Evolutionary conservation across 2,797 vertebrate genomes (phyloP), one percentile per base, ranked within the genome.

Genomic region (Centroberyx gerrardi): DNA sequence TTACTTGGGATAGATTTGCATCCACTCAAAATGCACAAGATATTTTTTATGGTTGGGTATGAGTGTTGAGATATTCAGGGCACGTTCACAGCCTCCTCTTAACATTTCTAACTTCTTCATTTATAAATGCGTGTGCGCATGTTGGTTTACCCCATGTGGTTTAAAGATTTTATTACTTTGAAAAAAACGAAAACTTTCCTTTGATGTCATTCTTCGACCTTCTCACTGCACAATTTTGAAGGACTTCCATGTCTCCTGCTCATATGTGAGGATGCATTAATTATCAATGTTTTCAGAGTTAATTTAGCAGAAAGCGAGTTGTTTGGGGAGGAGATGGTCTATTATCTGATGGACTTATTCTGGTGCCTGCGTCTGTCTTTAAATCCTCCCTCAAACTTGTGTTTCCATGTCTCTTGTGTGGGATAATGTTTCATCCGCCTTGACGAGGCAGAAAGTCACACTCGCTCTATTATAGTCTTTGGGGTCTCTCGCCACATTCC

Each of bases 361-460:
- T 68, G 67, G 22, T 5, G 3, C 63, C 12, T 31, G 40, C 40
- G 46, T 60, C 78, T 59, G 38, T 55, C 52, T 53, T 62, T 40
- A 81, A 80, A 83, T 78, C 74, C 53, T 76, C 62, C 67, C 33
- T 36, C 17, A 51, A 81, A 81, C 49, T 78, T 44, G 59, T 27
- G 64, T 54, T 62, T 83, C 53, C 71, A 71, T 71, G 67, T 87
- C 83, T 90, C 64, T 84, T 83, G 80, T 66, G 69, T 56, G 64
- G 86, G 82, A 84, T 84, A 83, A 82, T 60, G 78, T 90, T 91
- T 92, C 76, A 90, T 89, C 69, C 79, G 28, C 85, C 84, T 88
- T 82, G 81, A 88, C 83, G 70, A 88, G 79, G 86, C 66, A 75
- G 86, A 89, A 88, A 92, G 86, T 91, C 88, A 87, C 90, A 88